Evolutionary conservation across 1,140 invertebrate species (phyloP).

Genomic region (Oscheius sp.): DNA sequence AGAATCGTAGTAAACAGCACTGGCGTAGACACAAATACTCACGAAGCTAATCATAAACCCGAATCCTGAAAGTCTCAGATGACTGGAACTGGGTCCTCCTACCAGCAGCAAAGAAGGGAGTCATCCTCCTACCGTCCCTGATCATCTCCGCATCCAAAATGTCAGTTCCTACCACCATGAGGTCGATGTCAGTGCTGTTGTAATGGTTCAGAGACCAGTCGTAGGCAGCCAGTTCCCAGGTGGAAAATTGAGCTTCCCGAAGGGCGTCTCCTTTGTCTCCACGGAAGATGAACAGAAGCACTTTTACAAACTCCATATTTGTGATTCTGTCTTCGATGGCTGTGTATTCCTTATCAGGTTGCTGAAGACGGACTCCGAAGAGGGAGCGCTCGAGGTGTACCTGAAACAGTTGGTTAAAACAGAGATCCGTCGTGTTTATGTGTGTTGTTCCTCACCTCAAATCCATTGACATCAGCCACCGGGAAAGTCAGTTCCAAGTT

Average conservation of each 20-base stretch:
- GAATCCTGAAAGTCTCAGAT: slow-evolving; percentile 33
- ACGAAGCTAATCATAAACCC: slow-evolving; percentile 48
- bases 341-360: slow-evolving; percentile 13
- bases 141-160: slow-evolving; percentile 56
- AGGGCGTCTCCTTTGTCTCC: slow-evolving; percentile 38
- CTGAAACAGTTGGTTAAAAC: background rate
- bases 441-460: slow-evolving; percentile 12
- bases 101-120: slow-evolving; percentile 54
- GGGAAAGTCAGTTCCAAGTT: slow-evolving; percentile 44
- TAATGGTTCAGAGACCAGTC: slow-evolving; percentile 46
- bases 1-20: slow-evolving; percentile 38
- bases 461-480: slow-evolving; percentile 41
- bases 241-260: slow-evolving; percentile 34
- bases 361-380: slow-evolving; percentile 42
- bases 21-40: slow-evolving; percentile 36
- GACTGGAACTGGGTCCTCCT: background rate
- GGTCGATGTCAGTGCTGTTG: slow-evolving; percentile 37
- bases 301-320: slow-evolving; percentile 54
- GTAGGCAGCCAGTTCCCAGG: slow-evolving; percentile 49
- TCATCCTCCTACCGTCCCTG: slow-evolving; percentile 46
- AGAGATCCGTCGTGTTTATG: background rate
- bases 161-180: slow-evolving; percentile 51
- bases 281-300: slow-evolving; percentile 52
- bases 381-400: slow-evolving; percentile 47
- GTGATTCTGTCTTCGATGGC: slow-evolving; percentile 39